phyloP scores from a whole-genome alignment of 2,888 invertebrate species.

The Trissolcus japonicus region DNA sequence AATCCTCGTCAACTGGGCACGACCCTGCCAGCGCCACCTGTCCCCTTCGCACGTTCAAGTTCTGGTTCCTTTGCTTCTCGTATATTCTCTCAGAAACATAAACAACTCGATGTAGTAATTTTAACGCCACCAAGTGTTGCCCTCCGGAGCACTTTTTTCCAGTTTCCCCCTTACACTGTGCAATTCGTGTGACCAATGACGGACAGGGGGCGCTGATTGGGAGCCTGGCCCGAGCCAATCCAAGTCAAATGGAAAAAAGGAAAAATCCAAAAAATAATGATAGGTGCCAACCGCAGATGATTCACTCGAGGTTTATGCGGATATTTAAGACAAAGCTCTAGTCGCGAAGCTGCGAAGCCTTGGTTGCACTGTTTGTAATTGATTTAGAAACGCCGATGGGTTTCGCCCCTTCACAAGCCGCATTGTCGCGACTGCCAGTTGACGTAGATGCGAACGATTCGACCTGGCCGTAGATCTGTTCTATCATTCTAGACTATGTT shows the following conservation, averaged over 20 bases:
- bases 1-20: conserved; percentile 25
- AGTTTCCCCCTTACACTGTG: no score
- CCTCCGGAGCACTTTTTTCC: no score
- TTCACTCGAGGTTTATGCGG: conserved; percentile 33
- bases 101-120: background rate
- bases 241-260: conserved; percentile 14
- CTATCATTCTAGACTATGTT: conserved; percentile 22
- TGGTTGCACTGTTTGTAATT: conserved; percentile 46
- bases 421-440: conserved; percentile 34
- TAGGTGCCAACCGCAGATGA: conserved; percentile 54
- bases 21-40: conserved; percentile 18
- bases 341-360: conserved; percentile 33
- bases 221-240: conserved; percentile 7
- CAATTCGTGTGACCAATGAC: no score
- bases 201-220: conserved; percentile 15
- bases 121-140: background rate
- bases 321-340: conserved; percentile 28
- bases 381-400: conserved; percentile 26
- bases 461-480: conserved; percentile 30
- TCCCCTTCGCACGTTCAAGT: background rate
- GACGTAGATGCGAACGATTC: conserved; percentile 20
- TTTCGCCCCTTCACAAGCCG: conserved; percentile 8
- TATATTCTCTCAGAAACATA: conserved; percentile 4
- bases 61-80: conserved; percentile 5
- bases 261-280: conserved; percentile 47